These are phyloP conservation scores for Drosophila nebulosa DNA, from an alignment of 1,140 invertebrate genomes.

Conservation along the genomic window DNA sequence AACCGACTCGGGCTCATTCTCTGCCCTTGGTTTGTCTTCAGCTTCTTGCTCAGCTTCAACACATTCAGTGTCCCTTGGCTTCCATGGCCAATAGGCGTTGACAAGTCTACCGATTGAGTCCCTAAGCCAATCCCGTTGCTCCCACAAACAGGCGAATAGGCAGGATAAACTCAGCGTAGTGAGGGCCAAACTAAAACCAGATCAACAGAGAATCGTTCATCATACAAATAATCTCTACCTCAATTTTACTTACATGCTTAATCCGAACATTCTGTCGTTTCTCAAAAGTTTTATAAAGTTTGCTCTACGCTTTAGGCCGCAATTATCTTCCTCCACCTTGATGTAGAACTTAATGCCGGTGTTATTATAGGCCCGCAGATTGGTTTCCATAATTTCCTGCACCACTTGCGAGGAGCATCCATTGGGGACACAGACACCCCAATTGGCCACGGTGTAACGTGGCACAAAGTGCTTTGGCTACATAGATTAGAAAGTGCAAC, in stretches of 20 bases:
- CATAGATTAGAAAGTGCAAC: no score
- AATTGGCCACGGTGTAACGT: slow-evolving; percentile 85
- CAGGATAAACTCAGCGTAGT: slow-evolving; percentile 3
- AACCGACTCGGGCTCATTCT: background rate
- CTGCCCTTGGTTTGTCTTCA: background rate
- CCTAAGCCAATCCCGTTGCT: slow-evolving; percentile 36
- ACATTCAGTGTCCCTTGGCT: background rate
- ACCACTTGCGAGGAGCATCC: slow-evolving; percentile 84
- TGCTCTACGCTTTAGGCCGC: slow-evolving; percentile 83
- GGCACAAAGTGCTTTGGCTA: slow-evolving; percentile 87
- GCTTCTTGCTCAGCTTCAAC: background rate
- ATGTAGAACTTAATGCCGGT: slow-evolving; percentile 83
- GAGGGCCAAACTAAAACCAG: slow-evolving; percentile 16
- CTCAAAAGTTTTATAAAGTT: slow-evolving; percentile 75
- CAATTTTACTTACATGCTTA: slow-evolving; percentile 76
- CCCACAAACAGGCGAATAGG: slow-evolving; percentile 22
- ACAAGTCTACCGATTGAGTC: background rate
- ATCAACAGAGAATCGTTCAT: background rate
- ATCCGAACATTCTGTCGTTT: slow-evolving; percentile 81
- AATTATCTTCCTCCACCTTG: slow-evolving; percentile 84
- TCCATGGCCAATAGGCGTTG: background rate
- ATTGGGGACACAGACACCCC: slow-evolving; percentile 86
- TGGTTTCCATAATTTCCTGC: slow-evolving; percentile 82
- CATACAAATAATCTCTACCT: background rate
- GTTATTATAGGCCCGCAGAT: slow-evolving; percentile 83